phyloP scores from a whole-genome alignment of 1,140 invertebrate species.

The Heliconius congener region DNA sequence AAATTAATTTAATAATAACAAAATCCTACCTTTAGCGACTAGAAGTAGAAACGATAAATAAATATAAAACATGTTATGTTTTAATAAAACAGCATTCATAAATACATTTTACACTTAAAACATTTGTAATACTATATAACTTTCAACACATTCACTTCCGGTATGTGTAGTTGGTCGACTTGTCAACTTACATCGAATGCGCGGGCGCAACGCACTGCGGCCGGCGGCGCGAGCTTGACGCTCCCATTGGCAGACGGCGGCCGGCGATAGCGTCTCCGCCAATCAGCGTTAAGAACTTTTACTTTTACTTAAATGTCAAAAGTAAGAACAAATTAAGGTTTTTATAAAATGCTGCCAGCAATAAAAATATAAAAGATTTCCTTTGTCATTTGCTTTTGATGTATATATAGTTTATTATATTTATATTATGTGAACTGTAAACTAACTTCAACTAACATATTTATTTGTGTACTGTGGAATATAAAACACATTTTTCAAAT shows the following conservation, averaged over 20 bases:
- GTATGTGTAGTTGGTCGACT: constrained; percentile 38
- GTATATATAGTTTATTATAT: background rate
- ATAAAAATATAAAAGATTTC: constrained; percentile 1
- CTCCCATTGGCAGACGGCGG: constrained; percentile 37
- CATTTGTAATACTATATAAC: constrained; percentile 44
- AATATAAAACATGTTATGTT: constrained; percentile 45
- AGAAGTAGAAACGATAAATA: constrained; percentile 43
- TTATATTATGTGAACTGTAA: no score
- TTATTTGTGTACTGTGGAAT: no score
- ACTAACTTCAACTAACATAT: no score
- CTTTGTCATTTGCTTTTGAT: background rate
- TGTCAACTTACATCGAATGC: constrained; percentile 37
- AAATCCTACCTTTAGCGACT: constrained; percentile 51
- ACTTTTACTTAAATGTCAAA: constrained; percentile 38
- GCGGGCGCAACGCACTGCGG: background rate
- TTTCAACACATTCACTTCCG: constrained; percentile 49
- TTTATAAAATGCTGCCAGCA: constrained; percentile 31
- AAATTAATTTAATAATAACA: constrained; percentile 14
- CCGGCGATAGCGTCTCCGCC: constrained; percentile 11
- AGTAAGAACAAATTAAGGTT: constrained; percentile 20
- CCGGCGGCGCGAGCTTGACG: constrained; percentile 25
- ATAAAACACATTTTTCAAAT: no score
- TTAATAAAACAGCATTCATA: constrained; percentile 30
- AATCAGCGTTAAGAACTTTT: constrained; percentile 39
- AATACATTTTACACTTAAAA: constrained; percentile 33